Conservation (phyloP, 2,888 invertebrate species). For the Elysia crispata region DNA sequence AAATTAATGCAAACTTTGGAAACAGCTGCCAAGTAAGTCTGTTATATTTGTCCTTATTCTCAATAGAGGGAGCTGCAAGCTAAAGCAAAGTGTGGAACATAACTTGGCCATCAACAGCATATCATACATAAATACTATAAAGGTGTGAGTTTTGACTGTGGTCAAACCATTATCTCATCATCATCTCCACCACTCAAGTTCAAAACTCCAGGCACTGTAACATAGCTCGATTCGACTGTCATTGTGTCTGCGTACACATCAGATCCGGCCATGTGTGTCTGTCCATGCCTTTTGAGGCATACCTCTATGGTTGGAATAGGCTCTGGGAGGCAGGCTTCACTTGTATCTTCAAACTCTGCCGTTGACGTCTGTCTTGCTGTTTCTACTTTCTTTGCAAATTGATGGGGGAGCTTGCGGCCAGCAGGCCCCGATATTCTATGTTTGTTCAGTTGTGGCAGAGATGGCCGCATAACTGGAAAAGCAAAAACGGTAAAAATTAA, state of each 20-base stretch:
- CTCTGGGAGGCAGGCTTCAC: constrained; percentile 35
- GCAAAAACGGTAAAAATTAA: neutral
- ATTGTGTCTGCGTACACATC: constrained; percentile 2
- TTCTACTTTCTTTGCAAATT: constrained; percentile 7
- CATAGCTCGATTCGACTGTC: constrained; percentile 41
- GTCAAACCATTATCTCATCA: constrained; percentile 49
- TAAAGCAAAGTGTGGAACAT: no score
- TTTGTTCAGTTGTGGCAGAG: constrained; percentile 65
- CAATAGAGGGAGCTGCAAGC: no score
- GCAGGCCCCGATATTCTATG: constrained; percentile 57
- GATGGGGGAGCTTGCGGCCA: constrained; percentile 55
- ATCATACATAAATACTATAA: neutral
- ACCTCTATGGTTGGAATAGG: constrained; percentile 34
- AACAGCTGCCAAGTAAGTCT: no score
- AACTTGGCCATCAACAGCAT: no score
- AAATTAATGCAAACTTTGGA: no score
- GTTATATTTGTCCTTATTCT: no score
- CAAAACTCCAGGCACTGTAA: constrained; percentile 33
- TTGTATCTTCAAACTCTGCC: constrained; percentile 29
- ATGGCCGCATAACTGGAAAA: constrained; percentile 65
- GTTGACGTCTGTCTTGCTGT: neutral
- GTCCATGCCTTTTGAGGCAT: neutral
- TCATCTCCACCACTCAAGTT: neutral
- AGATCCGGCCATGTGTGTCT: neutral
- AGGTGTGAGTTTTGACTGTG: neutral